A percentile compares a stretch with the other conserved stretches of the same genome.
These are phyloP conservation scores for Sandelia bainsii DNA, from an alignment of 2,797 vertebrate genomes.

Conservation along the genomic window DNA sequence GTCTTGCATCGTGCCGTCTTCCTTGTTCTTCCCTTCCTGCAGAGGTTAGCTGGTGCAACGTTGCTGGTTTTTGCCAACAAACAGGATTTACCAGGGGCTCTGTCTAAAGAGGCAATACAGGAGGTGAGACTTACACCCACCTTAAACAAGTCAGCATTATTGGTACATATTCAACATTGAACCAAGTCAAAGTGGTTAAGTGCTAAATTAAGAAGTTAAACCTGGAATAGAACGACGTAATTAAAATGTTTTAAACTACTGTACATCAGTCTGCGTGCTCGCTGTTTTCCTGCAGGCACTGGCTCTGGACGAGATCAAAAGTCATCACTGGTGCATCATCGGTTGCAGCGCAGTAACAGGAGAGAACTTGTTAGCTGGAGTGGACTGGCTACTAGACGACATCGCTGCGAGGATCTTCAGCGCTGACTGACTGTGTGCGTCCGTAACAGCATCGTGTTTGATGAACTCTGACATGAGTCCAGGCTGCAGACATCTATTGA, in stretches of 20 bases:
- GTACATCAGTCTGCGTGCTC: background rate
- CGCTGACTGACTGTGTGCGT: constrained; percentile 77
- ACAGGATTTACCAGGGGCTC: constrained; percentile 74
- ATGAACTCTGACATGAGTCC: background rate
- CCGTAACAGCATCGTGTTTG: background rate
- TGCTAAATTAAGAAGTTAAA: too few relatives aligned
- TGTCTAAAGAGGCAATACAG: constrained; percentile 72
- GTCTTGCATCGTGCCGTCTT: background rate
- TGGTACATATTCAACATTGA: too few relatives aligned
- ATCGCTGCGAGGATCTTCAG: constrained; percentile 91
- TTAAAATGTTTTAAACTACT: background rate
- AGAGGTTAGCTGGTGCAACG: constrained; percentile 92
- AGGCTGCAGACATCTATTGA: too few relatives aligned
- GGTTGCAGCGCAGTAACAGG: constrained; percentile 92
- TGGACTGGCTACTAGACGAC: constrained; percentile 93
- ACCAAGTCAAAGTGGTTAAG: too few relatives aligned
- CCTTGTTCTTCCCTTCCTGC: constrained; percentile 8
- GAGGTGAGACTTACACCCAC: constrained; percentile 43
- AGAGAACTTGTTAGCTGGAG: constrained; percentile 88
- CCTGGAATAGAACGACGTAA: too few relatives aligned
- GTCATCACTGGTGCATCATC: constrained; percentile 93
- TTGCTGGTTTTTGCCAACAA: constrained; percentile 91
- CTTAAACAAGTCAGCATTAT: accelerated
- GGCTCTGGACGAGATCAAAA: constrained; percentile 88
- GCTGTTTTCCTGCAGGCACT: constrained; percentile 77